phyloP scores from a whole-genome alignment of 30 jellyfish, hydroid and myxozoan species.

The Nemopilema nomurai region DNA sequence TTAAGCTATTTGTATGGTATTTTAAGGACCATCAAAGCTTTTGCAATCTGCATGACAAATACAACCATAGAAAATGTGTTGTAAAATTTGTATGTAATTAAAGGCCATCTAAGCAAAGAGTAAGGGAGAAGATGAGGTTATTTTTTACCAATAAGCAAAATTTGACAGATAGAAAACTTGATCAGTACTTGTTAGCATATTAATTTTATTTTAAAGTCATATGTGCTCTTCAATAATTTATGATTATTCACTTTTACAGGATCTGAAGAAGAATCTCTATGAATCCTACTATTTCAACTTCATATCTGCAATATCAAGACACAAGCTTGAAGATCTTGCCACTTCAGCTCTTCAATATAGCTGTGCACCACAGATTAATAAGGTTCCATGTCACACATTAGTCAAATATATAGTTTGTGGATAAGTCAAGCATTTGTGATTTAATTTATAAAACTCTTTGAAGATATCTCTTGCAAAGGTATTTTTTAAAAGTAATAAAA shows the following conservation, averaged over 20 bases:
- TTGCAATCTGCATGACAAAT: too few species aligned
- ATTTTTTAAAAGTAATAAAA: too few species aligned
- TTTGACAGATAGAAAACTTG: background rate
- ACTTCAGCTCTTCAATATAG: conserved; percentile 83
- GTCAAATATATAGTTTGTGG: background rate
- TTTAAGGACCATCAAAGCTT: too few species aligned
- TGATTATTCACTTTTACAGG: conserved; percentile 51
- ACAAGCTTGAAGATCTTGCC: conserved; percentile 94
- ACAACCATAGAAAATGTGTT: too few species aligned
- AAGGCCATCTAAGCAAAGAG: too few species aligned
- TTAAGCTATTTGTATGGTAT: background rate
- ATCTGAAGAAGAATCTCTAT: conserved; percentile 80
- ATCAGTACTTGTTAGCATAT: background rate
- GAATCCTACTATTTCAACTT: conserved; percentile 90
- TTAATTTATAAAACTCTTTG: background rate
- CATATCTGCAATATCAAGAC: conserved; percentile 97
- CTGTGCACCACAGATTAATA: conserved; percentile 83
- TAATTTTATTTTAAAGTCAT: too few species aligned
- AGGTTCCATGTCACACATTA: conserved; percentile 47
- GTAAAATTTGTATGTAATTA: too few species aligned
- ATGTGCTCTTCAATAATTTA: too few species aligned
- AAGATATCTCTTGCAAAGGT: too few species aligned
- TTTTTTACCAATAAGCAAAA: background rate
- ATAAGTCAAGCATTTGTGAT: background rate
- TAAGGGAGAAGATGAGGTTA: too few species aligned